These are phyloP conservation scores for Xyliphius kryptos DNA, from an alignment of 2,113 vertebrate genomes.

Conservation along the genomic window DNA sequence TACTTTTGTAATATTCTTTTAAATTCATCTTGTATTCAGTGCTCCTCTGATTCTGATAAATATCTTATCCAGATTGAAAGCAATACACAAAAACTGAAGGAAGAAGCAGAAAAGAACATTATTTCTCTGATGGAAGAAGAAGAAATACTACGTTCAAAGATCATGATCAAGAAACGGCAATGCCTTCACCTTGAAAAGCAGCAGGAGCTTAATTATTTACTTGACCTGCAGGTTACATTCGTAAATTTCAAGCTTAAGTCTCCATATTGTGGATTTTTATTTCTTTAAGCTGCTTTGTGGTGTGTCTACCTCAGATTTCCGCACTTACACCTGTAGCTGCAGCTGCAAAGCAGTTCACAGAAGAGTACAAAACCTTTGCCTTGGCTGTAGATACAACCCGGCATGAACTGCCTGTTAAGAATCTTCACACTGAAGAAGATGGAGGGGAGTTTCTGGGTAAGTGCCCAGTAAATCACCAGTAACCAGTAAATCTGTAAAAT, in stretches of 20 bases:
- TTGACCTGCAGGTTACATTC: conserved; percentile 81
- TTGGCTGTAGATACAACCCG: conserved; percentile 70
- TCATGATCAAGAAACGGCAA: conserved; percentile 53
- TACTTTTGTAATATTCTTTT: no score
- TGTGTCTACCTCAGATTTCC: conserved; percentile 58
- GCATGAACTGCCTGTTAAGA: conserved; percentile 75
- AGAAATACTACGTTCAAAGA: conserved; percentile 49
- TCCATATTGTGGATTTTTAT: neutral
- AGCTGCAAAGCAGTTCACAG: conserved; percentile 58
- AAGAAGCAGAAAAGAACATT: conserved; percentile 66
- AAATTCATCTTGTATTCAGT: no score
- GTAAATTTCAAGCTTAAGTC: neutral
- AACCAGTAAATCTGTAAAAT: no score
- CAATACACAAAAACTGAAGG: conserved; percentile 55
- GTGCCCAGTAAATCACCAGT: no score
- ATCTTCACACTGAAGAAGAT: conserved; percentile 68
- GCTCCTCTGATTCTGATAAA: conserved; percentile 8
- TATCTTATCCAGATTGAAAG: conserved; percentile 61
- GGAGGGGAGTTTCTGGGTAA: conserved; percentile 68
- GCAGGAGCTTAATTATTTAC: conserved; percentile 45
- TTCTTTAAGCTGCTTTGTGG: neutral
- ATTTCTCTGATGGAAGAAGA: conserved; percentile 60
- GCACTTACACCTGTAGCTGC: conserved; percentile 60
- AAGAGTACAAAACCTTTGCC: conserved; percentile 74
- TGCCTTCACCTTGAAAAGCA: conserved; percentile 57